A percentile compares a stretch with the other conserved stretches of the same genome.
These are phyloP conservation scores for Neelides sp. DNA, from an alignment of 1,140 invertebrate species.

Conservation along the genomic window DNA sequence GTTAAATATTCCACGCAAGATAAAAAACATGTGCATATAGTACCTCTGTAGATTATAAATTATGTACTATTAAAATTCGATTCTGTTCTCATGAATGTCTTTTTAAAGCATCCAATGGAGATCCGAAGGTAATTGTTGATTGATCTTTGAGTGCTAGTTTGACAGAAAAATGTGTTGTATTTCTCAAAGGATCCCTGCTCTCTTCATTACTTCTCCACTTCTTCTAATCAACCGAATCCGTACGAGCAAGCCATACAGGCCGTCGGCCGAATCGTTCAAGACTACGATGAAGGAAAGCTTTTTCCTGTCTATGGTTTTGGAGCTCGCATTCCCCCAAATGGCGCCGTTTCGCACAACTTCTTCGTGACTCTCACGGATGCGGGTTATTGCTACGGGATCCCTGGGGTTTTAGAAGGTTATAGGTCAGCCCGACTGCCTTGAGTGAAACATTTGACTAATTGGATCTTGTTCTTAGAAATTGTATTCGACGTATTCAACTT, in stretches of 20 bases:
- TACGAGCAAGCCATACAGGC: constrained; percentile 47
- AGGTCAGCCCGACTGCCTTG: too few relatives aligned
- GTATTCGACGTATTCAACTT: constrained; percentile 35
- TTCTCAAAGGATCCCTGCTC: too few relatives aligned
- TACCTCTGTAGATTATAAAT: too few relatives aligned
- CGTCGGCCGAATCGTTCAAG: constrained; percentile 51
- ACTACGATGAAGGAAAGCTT: constrained; percentile 46
- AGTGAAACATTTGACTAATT: background rate
- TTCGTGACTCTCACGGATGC: constrained; percentile 45
- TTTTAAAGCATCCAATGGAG: constrained; percentile 56
- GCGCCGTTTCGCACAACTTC: constrained; percentile 46
- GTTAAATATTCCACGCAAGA: too few relatives aligned
- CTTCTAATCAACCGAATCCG: constrained; percentile 45
- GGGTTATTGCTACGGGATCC: constrained; percentile 43
- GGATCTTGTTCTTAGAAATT: constrained; percentile 33
- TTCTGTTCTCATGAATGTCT: too few relatives aligned
- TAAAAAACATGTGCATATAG: too few relatives aligned
- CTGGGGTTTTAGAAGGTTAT: constrained; percentile 36
- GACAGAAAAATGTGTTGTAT: too few relatives aligned
- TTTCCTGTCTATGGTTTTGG: constrained; percentile 49
- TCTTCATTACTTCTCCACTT: too few relatives aligned
- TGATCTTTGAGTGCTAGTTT: too few relatives aligned
- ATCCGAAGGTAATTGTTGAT: constrained; percentile 44
- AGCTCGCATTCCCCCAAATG: constrained; percentile 42
- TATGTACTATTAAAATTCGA: too few relatives aligned